Evolutionary conservation across 2,888 invertebrate species (phyloP), one percentile per base, ranked within the genome.

Genomic region (Iphiclides podalirius): DNA sequence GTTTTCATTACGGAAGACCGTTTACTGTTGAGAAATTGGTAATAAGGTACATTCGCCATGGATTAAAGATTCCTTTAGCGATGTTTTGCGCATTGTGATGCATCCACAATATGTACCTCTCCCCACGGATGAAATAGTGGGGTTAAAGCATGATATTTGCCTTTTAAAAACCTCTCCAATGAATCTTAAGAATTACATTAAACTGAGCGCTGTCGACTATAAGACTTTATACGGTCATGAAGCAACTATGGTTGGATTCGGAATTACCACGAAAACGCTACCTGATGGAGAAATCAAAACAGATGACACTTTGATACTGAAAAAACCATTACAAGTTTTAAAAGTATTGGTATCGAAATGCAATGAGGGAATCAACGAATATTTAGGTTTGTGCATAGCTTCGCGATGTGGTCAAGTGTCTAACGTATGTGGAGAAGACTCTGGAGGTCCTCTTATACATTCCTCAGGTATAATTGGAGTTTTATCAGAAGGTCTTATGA

Each of bases 161-260:
- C 28, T 9, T 28, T 2, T 6, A 9, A 28, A 28, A 9, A 49
- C 48, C 0, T 23, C 15, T n/a, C 43, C 43, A 16, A 49, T 49
- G 43, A 15, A 33, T 1, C 33, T 49, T n/a, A 15, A 8, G 15
- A 12, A 6, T 4, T 48, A 6, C 11, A 12, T 37, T 3, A 43
- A 43, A 26, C 12, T 49, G n/a, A 49, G 48, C 16, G 43, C 38
- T n/a, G 34, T 39, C 9, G 48, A 43, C 4, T 43, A 16, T 16
- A 12, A 12, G 15, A 20, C 33, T 7, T 13, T 43, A 12, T 42
- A 42, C 20, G 48, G 43, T 4, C 43, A 49, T 7, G 48, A 49
- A 38, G 43, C 34, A 2, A 8, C 43, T 16, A 38, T 34, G 1
- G 37, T 33, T 20, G 48, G 43, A 28, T 43, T 26, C 11, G 43